Evolutionary conservation across 2,113 vertebrate species (phyloP).

Genomic region (Chascanopsetta lugubris): DNA sequence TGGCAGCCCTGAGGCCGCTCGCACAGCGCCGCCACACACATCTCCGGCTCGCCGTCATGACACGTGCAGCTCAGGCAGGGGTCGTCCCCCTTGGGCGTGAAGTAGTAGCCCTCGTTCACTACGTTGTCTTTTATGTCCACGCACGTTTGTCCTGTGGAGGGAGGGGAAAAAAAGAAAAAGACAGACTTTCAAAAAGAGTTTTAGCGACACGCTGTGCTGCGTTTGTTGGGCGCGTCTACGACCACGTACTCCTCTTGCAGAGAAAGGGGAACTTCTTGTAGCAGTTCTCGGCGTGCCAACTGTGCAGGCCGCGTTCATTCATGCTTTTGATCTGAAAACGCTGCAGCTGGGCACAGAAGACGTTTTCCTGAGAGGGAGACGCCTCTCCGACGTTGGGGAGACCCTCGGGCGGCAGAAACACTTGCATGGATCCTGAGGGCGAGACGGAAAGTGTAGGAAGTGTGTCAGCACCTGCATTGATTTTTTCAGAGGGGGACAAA

Average conservation of each 20-base stretch:
- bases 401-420: slow-evolving; percentile 91
- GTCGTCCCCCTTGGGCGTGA: slow-evolving; percentile 97
- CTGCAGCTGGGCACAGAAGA: slow-evolving; percentile 95
- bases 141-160: slow-evolving; percentile 89
- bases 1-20: slow-evolving; percentile 95
- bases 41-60: slow-evolving; percentile 95
- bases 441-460: no score
- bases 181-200: neutral
- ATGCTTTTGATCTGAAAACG: slow-evolving; percentile 90
- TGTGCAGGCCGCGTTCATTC: slow-evolving; percentile 90
- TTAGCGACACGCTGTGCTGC: no score
- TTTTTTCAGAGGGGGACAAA: no score
- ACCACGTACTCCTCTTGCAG: slow-evolving; percentile 92
- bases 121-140: slow-evolving; percentile 98
- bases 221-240: no score
- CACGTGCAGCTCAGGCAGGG: slow-evolving; percentile 98
- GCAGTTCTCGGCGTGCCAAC: slow-evolving; percentile 97
- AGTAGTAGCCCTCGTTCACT: slow-evolving; percentile 96
- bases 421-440: slow-evolving; percentile 88
- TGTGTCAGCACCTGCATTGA: no score
- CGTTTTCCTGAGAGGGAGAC: slow-evolving; percentile 86
- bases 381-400: slow-evolving; percentile 81
- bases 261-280: slow-evolving; percentile 94
- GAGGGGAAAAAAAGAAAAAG: neutral
- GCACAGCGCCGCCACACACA: slow-evolving; percentile 96